A percentile compares a stretch with the other conserved stretches of the same genome.
Conservation (phyloP, 2,113 vertebrate species). For the Neoarius graeffei region DNA sequence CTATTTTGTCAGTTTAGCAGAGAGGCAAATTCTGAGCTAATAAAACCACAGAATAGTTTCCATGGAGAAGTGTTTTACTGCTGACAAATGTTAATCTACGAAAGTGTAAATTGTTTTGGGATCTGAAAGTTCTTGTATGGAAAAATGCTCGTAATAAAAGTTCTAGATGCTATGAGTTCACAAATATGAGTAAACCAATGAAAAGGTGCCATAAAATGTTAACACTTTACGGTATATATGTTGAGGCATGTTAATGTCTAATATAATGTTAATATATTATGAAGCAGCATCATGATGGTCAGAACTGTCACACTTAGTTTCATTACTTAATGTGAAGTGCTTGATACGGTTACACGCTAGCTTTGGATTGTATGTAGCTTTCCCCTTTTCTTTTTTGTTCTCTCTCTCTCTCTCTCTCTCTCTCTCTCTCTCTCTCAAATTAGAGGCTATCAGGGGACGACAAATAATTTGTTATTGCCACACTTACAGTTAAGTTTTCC, state of each 20-base stretch:
- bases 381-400: neutral
- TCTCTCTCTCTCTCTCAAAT: neutral
- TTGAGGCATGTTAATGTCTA: neutral
- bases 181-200: neutral
- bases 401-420: neutral
- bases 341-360: neutral
- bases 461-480: constrained; percentile 16
- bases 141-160: neutral
- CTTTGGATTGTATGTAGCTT: neutral
- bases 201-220: neutral
- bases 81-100: constrained; percentile 26
- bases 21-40: constrained; percentile 24
- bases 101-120: constrained; percentile 40
- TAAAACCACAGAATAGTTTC: constrained; percentile 46
- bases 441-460: neutral
- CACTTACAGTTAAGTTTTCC: constrained; percentile 8
- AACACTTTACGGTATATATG: neutral
- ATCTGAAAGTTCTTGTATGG: constrained; percentile 1
- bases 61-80: constrained; percentile 45
- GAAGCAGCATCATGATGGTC: neutral
- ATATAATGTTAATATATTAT: constrained; percentile 5
- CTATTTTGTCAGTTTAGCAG: neutral
- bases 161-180: neutral
- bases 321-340: neutral
- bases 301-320: neutral